Evolutionary conservation across 2,888 invertebrate species (phyloP).

Genomic region (Baccha elongata): DNA sequence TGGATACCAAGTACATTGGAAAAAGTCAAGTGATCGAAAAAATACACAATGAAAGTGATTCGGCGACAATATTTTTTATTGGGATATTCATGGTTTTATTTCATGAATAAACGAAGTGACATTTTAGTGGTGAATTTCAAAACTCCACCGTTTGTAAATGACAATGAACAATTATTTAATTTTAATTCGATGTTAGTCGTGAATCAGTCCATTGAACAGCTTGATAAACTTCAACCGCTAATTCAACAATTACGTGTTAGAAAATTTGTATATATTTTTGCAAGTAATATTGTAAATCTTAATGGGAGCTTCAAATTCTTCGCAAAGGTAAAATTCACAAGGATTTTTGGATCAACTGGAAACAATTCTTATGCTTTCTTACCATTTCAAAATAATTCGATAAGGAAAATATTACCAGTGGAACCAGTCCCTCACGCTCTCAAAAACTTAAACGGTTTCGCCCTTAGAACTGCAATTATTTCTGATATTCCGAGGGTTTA

Average conservation of each 20-base stretch:
- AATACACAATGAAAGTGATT: not conserved
- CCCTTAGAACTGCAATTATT: not conserved
- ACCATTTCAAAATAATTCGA: not conserved
- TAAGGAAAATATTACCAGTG: not conserved
- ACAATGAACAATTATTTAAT: no score
- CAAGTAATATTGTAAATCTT: not conserved
- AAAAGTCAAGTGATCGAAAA: not conserved
- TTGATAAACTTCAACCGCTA: not conserved
- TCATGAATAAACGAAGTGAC: not conserved
- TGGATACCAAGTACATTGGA: not conserved
- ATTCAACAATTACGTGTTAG: not conserved
- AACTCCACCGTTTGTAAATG: not conserved
- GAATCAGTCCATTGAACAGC: not conserved
- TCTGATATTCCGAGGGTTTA: not conserved
- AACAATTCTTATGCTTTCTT: not conserved
- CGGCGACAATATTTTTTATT: not conserved
- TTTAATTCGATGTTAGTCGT: not conserved
- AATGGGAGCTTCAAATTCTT: not conserved
- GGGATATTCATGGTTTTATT: not conserved
- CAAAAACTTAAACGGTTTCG: not conserved
- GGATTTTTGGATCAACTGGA: slow-evolving; percentile 3
- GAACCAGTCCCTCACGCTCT: not conserved
- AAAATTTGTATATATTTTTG: not conserved
- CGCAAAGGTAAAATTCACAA: not conserved
- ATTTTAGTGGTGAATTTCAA: not conserved